phyloP scores from a whole-genome alignment of 2,797 vertebrate genomes.

The Hyperoplus immaculatus region DNA sequence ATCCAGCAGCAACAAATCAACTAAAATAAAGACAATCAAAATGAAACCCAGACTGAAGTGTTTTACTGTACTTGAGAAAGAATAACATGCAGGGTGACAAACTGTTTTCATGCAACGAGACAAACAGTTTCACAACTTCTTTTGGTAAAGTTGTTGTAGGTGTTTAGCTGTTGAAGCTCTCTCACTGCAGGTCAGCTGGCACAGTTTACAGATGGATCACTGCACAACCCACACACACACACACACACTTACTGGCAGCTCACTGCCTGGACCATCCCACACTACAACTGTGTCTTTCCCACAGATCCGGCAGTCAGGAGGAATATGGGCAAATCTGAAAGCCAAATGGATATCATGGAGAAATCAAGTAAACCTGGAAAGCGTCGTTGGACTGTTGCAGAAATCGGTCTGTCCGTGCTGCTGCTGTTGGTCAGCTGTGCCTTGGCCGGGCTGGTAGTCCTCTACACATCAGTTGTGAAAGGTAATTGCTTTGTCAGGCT shows the following conservation, averaged over 20 bases:
- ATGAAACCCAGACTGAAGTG: background rate
- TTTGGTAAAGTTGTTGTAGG: conserved; percentile 72
- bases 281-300: conserved; percentile 64
- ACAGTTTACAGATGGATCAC: conserved; percentile 69
- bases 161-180: conserved; percentile 69
- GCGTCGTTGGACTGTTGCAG: conserved; percentile 87
- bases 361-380: conserved; percentile 87
- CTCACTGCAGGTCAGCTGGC: conserved; percentile 78
- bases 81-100: conserved; percentile 21
- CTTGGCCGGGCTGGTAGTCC: conserved; percentile 89
- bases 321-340: conserved; percentile 94
- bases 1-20: background rate
- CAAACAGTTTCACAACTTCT: conserved; percentile 60
- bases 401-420: conserved; percentile 88
- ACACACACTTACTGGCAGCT: conserved; percentile 39
- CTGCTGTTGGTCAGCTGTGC: conserved; percentile 91
- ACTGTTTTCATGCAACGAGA: conserved; percentile 37
- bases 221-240: conserved; percentile 64
- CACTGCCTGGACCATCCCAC: conserved; percentile 69
- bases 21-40: background rate
- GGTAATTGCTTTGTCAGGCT: conserved; percentile 82
- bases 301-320: conserved; percentile 78
- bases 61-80: conserved; percentile 19
- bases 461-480: conserved; percentile 90
- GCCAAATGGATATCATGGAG: conserved; percentile 94